Evolutionary conservation across 2,888 invertebrate genomes (phyloP).

Genomic region (Orchesellides sinensis): DNA sequence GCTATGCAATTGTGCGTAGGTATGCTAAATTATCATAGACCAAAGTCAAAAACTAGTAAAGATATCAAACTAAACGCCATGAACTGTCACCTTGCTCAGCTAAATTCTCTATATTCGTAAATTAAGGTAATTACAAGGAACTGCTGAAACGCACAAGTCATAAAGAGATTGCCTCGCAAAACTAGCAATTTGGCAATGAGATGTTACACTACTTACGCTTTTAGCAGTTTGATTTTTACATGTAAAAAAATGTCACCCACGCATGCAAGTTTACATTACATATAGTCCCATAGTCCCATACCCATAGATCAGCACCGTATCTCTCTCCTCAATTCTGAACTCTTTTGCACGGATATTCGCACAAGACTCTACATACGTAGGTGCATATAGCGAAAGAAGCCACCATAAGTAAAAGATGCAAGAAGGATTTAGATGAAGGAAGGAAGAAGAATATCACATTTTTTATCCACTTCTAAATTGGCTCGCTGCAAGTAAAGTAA

Average conservation of each 20-base stretch:
- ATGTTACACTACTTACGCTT: neutral
- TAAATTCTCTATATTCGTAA: too few species aligned
- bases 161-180: neutral
- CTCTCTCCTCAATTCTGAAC: neutral
- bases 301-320: neutral
- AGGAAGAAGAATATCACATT: conserved; percentile 14
- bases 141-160: too few species aligned
- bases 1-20: too few species aligned
- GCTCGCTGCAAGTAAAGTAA: neutral
- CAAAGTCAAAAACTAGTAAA: too few species aligned
- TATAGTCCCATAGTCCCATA: neutral
- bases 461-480: neutral
- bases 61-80: too few species aligned
- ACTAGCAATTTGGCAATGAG: neutral
- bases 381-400: too few species aligned
- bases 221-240: neutral
- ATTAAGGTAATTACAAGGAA: too few species aligned
- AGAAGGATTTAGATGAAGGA: conserved; percentile 23
- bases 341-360: neutral
- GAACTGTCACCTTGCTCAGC: too few species aligned
- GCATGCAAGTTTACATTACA: conserved; percentile 20
- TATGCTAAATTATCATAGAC: too few species aligned
- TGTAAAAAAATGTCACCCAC: conserved; percentile 36
- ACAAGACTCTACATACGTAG: neutral
- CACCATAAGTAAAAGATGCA: neutral